Conservation (phyloP, 2,888 invertebrate species). For the Watsonalla binaria region DNA sequence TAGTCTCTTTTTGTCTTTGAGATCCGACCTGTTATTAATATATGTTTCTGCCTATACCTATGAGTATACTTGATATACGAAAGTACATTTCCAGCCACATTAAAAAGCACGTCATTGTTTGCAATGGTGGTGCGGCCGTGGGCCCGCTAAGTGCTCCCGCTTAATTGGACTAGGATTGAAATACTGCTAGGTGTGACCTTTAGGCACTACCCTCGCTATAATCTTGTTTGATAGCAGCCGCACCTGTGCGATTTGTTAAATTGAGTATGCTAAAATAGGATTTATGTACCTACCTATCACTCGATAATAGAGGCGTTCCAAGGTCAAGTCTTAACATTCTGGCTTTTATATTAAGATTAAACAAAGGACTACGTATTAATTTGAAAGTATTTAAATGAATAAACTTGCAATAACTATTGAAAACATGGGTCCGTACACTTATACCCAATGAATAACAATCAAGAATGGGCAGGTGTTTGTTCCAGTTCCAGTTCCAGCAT, state of each 20-base stretch:
- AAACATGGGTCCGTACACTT: no score
- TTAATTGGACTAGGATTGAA: conserved; percentile 49
- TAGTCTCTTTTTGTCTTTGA: no score
- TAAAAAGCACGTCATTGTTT: conserved; percentile 10
- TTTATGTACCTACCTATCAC: background rate
- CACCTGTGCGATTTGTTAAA: conserved; percentile 32
- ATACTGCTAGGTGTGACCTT: conserved; percentile 53
- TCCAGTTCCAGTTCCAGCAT: no score
- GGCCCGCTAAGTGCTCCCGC: conserved; percentile 28
- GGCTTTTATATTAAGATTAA: no score
- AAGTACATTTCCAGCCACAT: background rate
- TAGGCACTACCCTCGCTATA: conserved; percentile 35
- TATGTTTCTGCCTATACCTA: no score
- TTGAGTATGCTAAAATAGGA: background rate
- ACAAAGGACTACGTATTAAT: no score
- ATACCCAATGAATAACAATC: no score
- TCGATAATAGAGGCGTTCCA: conserved; percentile 13
- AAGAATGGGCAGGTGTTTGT: no score
- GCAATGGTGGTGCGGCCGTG: conserved; percentile 29
- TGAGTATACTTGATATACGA: no score
- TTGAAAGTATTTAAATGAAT: no score
- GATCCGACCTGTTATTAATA: no score
- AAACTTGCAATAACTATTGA: no score
- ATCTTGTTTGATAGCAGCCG: conserved; percentile 40
- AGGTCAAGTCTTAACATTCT: conserved; percentile 10